A percentile compares a stretch with the other conserved stretches of the same genome.
Evolutionary conservation across 2,797 vertebrate genomes (phyloP).

Genomic region (Sylvilagus floridanus): DNA sequence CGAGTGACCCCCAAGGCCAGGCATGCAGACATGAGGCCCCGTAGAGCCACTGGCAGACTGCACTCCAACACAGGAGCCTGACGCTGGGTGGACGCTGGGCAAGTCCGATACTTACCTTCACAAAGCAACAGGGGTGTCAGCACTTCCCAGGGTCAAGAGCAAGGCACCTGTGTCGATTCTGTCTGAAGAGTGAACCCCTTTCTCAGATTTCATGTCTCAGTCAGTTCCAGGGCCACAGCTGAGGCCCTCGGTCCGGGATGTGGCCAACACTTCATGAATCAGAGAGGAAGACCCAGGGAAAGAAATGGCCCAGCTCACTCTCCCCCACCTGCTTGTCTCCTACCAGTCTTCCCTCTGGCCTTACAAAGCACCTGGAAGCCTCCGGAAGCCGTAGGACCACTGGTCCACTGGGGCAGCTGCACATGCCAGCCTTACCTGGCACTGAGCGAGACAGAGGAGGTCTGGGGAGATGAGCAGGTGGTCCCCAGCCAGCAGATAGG

Average conservation of each 20-base stretch:
- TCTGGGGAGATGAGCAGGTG: neutral
- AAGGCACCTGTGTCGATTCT: neutral
- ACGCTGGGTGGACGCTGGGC: neutral
- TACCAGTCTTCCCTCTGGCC: neutral
- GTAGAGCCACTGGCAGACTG: neutral
- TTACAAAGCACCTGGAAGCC: constrained; percentile 5
- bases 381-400: neutral
- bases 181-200: neutral
- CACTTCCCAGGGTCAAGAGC: neutral
- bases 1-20: constrained; percentile 23
- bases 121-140: neutral
- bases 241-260: neutral
- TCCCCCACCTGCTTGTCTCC: neutral
- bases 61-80: constrained; percentile 26
- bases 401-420: neutral
- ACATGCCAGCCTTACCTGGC: neutral
- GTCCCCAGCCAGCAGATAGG: neutral
- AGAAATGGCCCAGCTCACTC: neutral
- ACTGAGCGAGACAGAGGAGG: neutral
- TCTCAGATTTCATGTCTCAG: neutral
- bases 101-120: neutral
- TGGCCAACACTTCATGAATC: neutral
- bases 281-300: neutral
- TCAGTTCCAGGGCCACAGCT: neutral
- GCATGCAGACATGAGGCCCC: neutral